Evolutionary conservation across 2,888 invertebrate species (phyloP).

Genomic region (Trichogramma evanescens): DNA sequence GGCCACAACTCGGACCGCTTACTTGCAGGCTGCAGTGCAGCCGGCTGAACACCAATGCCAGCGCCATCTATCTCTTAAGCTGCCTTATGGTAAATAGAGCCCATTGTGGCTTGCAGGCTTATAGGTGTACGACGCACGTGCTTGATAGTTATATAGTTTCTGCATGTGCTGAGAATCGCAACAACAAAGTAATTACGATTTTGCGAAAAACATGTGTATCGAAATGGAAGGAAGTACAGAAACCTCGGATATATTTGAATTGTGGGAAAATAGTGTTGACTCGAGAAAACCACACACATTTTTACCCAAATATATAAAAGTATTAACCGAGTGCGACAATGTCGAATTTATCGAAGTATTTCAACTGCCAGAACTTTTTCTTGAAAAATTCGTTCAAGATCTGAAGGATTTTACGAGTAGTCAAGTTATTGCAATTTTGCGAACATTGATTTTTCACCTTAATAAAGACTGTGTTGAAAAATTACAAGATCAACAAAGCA

Average conservation of each 20-base stretch:
- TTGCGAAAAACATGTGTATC: too few species aligned
- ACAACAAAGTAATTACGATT: too few species aligned
- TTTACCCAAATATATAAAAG: conserved; percentile 31
- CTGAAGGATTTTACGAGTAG: conserved; percentile 13
- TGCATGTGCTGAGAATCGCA: too few species aligned
- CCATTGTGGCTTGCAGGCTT: too few species aligned
- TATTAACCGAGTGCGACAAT: conserved; percentile 4
- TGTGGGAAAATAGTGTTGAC: conserved; percentile 30
- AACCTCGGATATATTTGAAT: conserved; percentile 13
- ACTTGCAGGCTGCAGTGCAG: too few species aligned
- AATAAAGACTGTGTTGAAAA: conserved; percentile 28
- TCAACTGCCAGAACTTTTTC: conserved; percentile 22
- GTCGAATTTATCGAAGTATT: conserved; percentile 4
- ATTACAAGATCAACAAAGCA: conserved; percentile 1
- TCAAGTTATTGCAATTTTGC: conserved; percentile 27
- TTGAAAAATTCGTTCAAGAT: conserved; percentile 26
- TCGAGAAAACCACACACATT: conserved; percentile 39
- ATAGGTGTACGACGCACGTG: too few species aligned
- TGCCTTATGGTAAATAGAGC: too few species aligned
- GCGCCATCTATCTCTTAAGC: too few species aligned
- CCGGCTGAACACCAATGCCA: too few species aligned
- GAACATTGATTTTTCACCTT: conserved; percentile 34
- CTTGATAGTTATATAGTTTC: too few species aligned
- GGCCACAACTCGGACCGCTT: too few species aligned
- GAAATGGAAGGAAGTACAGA: neutral